Evolutionary conservation across 2,113 vertebrate genomes (phyloP).

Genomic region (Aix galericulata): DNA sequence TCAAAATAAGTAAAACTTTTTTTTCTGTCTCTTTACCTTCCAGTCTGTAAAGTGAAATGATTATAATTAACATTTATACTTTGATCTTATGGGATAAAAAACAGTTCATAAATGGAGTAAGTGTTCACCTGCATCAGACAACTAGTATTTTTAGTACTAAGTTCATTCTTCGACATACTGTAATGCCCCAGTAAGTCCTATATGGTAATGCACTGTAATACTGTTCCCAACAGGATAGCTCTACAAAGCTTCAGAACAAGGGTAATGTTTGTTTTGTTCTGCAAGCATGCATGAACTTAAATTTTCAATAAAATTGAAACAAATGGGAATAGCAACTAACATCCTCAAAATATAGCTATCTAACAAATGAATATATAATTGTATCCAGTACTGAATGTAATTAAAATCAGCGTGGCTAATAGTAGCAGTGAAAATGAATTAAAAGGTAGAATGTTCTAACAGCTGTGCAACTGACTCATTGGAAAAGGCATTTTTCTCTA

Average conservation of each 20-base stretch:
- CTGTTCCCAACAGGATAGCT: neutral
- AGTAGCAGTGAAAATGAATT: neutral
- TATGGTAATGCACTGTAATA: neutral
- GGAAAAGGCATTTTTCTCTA: neutral
- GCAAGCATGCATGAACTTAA: neutral
- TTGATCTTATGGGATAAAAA: neutral
- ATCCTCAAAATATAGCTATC: neutral
- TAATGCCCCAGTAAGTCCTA: neutral
- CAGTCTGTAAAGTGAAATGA: neutral
- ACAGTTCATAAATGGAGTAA: neutral
- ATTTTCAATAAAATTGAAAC: neutral
- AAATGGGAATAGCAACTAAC: neutral
- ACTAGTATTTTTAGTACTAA: neutral
- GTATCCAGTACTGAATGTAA: neutral
- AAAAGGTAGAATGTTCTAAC: neutral
- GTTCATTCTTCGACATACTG: neutral
- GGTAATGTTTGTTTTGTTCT: neutral
- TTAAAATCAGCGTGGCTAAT: neutral
- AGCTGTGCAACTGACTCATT: neutral
- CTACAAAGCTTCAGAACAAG: too few relatives aligned
- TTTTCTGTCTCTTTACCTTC: neutral
- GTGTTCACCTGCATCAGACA: neutral
- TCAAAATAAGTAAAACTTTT: neutral
- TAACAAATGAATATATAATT: neutral
- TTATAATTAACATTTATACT: neutral